Percentiles rank a stretch among this genome's conserved stretches.
Evolutionary conservation across 2,113 vertebrate genomes (phyloP).

Genomic region (Leptocoma aspasia): DNA sequence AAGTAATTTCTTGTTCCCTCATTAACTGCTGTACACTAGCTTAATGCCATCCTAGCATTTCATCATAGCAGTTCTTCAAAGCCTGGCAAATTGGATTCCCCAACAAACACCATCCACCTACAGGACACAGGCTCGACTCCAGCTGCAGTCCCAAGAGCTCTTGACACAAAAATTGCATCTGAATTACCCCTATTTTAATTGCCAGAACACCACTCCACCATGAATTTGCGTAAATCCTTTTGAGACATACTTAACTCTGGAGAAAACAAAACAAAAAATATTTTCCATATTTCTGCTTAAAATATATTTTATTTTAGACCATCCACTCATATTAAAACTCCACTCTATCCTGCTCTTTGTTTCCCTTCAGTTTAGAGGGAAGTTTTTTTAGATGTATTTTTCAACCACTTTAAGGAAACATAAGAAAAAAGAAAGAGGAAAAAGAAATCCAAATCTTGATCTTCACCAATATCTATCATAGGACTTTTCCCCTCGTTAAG

Average conservation of each 20-base stretch:
- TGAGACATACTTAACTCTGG: not conserved
- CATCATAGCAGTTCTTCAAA: not conserved
- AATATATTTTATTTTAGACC: not conserved
- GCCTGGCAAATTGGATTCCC: not conserved
- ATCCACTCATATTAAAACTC: not conserved
- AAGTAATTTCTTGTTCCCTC: not conserved
- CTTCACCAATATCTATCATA: not conserved
- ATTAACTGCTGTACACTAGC: not conserved
- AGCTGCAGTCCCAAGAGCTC: not conserved
- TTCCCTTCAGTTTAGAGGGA: not conserved
- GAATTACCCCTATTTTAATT: not conserved
- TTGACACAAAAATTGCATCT: not conserved
- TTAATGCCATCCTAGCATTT: not conserved
- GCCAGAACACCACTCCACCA: not conserved
- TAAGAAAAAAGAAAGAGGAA: not conserved
- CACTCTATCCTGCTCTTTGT: not conserved
- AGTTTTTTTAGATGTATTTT: not conserved
- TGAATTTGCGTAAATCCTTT: not conserved
- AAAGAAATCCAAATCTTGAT: not conserved
- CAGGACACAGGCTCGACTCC: not conserved
- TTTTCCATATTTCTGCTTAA: not conserved
- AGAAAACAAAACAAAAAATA: not conserved
- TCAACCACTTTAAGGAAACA: not conserved
- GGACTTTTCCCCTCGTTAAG: not conserved
- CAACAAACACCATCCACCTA: not conserved